Evolutionary conservation across 2,888 invertebrate genomes (phyloP), one percentile per base, ranked within the genome.

Genomic region (Coecobrya sp.): DNA sequence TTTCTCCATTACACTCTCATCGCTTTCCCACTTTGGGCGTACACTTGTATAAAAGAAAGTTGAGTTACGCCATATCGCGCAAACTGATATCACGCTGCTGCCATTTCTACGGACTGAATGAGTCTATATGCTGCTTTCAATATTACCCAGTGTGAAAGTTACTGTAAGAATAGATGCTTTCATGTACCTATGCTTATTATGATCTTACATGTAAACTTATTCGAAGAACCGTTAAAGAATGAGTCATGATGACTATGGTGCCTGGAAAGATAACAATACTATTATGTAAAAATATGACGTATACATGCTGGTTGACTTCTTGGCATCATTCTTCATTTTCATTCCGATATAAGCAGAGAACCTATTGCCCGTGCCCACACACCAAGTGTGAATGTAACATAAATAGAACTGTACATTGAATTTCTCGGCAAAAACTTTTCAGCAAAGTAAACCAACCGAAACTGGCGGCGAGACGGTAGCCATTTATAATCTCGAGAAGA

Each of bases 321-420:
- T 65, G 65, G 65, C 65, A 27, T 65, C 25, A 25, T 65, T 27
- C 65, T 65, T 65, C 65, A 65, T 65, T 65, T 65, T 65, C 27
- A 22, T 27, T 65, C 13, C 19, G 7, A 19, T 55, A 55, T 55
- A 19, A 11, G 19, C 19, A 55, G n/a, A 27, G 36, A n/a, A n/a
- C 36, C 3, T 36, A 36, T 36, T 36, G 59, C 59, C 59, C 19
- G 5, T 27, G 1, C 65, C 65, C 65, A 65, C 65, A 65, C 65
- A 55, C n/a, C 7, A 55, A 55, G n/a, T 55, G 19, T 55, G 55
- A 55, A 49, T 13, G n/a, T 19, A 55, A 19, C 1, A 19, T 19
- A 16, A 55, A 55, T 55, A 19, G 5, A 55, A n/a, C 1, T 55
- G 19, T 55, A 55, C 55, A 55, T 55, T 19, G n/a, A 1, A 55